Base-by-base conservation (phyloP, 2,113 vertebrate species). In the Salvelinus sp. region DNA sequence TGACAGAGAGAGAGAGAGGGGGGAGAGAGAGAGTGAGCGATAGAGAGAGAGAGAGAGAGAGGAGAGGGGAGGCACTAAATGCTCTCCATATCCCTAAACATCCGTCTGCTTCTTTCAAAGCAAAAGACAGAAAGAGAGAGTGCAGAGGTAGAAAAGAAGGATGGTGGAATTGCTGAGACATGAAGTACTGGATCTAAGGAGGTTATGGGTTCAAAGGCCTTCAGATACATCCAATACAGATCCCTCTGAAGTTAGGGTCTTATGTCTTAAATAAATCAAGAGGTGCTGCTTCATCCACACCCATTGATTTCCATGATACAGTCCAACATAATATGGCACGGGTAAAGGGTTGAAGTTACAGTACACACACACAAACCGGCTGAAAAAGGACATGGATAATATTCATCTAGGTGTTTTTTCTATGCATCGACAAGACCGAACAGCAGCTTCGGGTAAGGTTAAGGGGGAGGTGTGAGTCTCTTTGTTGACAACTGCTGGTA, bases 211-310 rank as follows among this genome's bases (percentile, higher is more conserved):
- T 77, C 10, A 85, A 82, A 87, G 69, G 78, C 85, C 3, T 25
- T 66, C 64, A 44, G 38, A 12, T 12, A 62, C 6, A n/a, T 10
- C 22, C 20, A 28, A 12, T 25, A 66, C 64, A 25, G 22, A 66
- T 22, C 64, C 87, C 87, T 89, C 70, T 79, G 84, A 89, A 88
- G 82, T 85, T 80, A 83, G 72, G 70, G 73, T 82, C 7, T 13
- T 12, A 12, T 3, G 16, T 22, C 5, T 63, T 16, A 63, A 63
- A 22, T 54, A 54, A 54, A 14, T 54, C 50, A 54, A 54, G n/a
- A 12, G 60, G 6, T 63, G 4, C 18, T 63, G 60, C 22, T 25
- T n/a, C 60, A 44, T 44, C 60, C 60, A 70, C 69, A 81, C 64
- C 57, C n/a, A 73, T 3, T 76, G 64, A 71, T 28, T 85, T 44